Base-by-base conservation (phyloP, 2,888 invertebrate genomes). In the Abscondita cerata region DNA sequence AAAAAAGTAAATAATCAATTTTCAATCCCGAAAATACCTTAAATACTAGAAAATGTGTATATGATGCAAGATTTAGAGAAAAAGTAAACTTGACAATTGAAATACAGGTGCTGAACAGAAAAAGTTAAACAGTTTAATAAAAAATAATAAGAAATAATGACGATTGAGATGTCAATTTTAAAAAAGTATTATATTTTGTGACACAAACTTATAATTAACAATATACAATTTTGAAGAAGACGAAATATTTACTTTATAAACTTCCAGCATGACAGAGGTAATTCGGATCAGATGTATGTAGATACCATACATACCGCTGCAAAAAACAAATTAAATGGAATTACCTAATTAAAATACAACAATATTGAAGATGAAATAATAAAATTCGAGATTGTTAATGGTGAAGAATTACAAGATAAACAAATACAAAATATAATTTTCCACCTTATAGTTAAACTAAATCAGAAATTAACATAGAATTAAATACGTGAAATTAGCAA, bases 111-210 rank as follows among this genome's bases (percentile, higher is more conserved):
- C 36, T n/a, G 36, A 5, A 36, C 36, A 36, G 36, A 36, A 36
- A 36, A 11, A 36, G 36, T 36, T 36, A 36, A 3, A 13, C 11
- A 36, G 11, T 36, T 36, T 36, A 36, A 36, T 11, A 36, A 36
- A 33, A 55, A 11, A 15, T 13, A 40, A 40, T 40, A 13, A 40
- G 15, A 40, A 40, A 40, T 40, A n/a, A n/a, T n/a, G n/a, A n/a
- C n/a, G n/a, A n/a, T n/a, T n/a, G n/a, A n/a, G n/a, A n/a, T n/a
- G n/a, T n/a, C n/a, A n/a, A n/a, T 40, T 13, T 13, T 40, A 13
- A 15, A 15, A 40, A 8, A 40, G n/a, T n/a, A n/a, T n/a, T 4
- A 40, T 40, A 40, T 40, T 40, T 8, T 13, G 13, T 40, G 13
- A 40, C 15, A 40, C 40, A 13, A 40, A 40, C 15, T 13, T 40